Percentiles rank a stretch among this genome's conserved stretches.
Evolutionary conservation across 2,888 invertebrate species (phyloP).

Genomic region (Monochamus alternatus): DNA sequence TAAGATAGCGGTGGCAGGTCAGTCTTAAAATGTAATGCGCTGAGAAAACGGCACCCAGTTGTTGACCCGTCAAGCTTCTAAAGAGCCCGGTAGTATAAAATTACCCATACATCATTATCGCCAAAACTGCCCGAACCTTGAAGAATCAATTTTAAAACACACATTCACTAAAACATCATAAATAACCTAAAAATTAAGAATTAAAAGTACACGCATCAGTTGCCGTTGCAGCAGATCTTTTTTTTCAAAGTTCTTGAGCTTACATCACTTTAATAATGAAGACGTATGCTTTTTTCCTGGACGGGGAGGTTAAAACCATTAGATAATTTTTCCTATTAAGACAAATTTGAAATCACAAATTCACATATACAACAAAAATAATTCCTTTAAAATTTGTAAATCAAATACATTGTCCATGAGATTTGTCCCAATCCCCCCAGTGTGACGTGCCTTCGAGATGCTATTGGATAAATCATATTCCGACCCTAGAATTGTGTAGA

Average conservation of each 20-base stretch:
- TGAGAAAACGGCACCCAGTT: neutral
- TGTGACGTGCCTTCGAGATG: too few relatives aligned
- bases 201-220: conserved; percentile 24
- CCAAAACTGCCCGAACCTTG: neutral
- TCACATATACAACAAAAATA: too few relatives aligned
- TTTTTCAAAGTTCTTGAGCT: conserved; percentile 29
- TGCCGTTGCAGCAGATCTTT: conserved; percentile 33
- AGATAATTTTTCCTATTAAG: neutral
- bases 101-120: neutral
- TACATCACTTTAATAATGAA: neutral
- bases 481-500: too few relatives aligned
- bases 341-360: too few relatives aligned
- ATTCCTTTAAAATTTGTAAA: too few relatives aligned
- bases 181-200: conserved; percentile 16
- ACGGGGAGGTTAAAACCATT: neutral
- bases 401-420: too few relatives aligned
- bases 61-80: conserved; percentile 2
- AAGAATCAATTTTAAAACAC: neutral
- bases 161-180: conserved; percentile 25
- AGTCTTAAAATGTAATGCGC: conserved; percentile 17
- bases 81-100: conserved; percentile 1
- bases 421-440: too few relatives aligned
- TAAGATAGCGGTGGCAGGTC: conserved; percentile 10
- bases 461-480: too few relatives aligned
- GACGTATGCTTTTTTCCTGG: neutral